A percentile compares a stretch with the other conserved stretches of the same genome.
These are phyloP conservation scores for Merops nubicus DNA, from an alignment of 2,113 vertebrate genomes.

Conservation along the genomic window DNA sequence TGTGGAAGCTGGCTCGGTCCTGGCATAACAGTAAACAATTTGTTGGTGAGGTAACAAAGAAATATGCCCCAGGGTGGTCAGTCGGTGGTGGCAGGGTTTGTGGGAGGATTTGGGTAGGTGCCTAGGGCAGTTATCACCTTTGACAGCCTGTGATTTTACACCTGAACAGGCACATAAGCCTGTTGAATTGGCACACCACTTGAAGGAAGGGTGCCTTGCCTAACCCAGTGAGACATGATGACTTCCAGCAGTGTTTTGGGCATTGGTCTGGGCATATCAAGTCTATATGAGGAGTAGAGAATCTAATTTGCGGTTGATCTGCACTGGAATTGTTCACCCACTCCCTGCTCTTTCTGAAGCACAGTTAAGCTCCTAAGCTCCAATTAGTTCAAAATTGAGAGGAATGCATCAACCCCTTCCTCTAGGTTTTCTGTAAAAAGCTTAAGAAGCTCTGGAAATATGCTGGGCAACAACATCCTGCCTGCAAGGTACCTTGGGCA, in stretches of 20 bases:
- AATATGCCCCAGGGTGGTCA: background rate
- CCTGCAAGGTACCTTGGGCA: background rate
- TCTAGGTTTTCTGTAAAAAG: background rate
- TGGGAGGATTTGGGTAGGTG: background rate
- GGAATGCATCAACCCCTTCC: background rate
- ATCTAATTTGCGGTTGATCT: background rate
- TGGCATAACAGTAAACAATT: background rate
- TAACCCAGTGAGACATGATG: accelerated
- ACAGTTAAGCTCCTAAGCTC: background rate
- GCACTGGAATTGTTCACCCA: background rate
- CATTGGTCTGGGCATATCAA: background rate
- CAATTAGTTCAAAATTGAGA: background rate
- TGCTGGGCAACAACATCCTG: background rate
- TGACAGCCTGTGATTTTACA: accelerated
- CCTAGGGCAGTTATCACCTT: background rate
- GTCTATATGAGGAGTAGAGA: background rate
- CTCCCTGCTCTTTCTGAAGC: background rate
- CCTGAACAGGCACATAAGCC: background rate
- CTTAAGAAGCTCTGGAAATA: background rate
- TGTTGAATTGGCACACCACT: background rate
- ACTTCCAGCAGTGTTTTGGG: background rate
- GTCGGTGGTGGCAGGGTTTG: accelerated
- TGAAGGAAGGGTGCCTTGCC: background rate
- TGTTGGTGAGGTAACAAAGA: background rate
- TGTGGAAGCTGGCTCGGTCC: background rate